These are phyloP conservation scores for Rhadina sibilatrix DNA, from an alignment of 2,113 vertebrate genomes.

Conservation along the genomic window DNA sequence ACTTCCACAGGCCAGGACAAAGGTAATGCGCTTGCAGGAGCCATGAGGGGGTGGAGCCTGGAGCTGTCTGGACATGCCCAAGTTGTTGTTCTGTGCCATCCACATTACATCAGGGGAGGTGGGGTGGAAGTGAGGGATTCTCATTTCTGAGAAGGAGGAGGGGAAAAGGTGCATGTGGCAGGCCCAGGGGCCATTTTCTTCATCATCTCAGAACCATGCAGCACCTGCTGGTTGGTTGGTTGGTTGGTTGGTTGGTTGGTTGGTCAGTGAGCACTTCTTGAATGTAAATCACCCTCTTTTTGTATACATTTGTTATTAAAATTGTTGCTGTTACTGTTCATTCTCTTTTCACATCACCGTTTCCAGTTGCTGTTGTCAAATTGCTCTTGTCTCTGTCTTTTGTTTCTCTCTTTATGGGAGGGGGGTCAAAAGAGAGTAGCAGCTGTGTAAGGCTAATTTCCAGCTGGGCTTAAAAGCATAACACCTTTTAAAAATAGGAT, in stretches of 20 bases:
- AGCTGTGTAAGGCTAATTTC: background rate
- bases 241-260: background rate
- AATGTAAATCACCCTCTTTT: background rate
- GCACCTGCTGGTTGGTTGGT: background rate
- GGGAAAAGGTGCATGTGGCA: fast-evolving
- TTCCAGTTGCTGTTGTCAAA: background rate
- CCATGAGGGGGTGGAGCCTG: background rate
- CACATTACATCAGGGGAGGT: background rate
- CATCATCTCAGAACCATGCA: background rate
- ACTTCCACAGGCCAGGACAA: background rate
- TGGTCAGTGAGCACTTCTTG: background rate
- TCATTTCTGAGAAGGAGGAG: background rate
- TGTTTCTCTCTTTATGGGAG: background rate
- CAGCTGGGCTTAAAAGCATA: background rate
- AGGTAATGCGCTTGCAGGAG: background rate
- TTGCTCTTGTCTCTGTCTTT: background rate
- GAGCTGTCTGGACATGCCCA: background rate
- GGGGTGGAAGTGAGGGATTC: background rate
- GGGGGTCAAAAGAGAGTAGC: background rate
- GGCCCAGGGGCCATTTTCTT: background rate
- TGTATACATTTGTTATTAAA: background rate
- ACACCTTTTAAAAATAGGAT: background rate
- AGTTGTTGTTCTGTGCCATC: background rate
- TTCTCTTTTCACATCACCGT: background rate
- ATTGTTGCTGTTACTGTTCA: background rate